Percentiles rank a stretch among this genome's conserved stretches.
Evolutionary conservation across 2,113 vertebrate genomes (phyloP).

Genomic region (Proterorhinus semilunaris): DNA sequence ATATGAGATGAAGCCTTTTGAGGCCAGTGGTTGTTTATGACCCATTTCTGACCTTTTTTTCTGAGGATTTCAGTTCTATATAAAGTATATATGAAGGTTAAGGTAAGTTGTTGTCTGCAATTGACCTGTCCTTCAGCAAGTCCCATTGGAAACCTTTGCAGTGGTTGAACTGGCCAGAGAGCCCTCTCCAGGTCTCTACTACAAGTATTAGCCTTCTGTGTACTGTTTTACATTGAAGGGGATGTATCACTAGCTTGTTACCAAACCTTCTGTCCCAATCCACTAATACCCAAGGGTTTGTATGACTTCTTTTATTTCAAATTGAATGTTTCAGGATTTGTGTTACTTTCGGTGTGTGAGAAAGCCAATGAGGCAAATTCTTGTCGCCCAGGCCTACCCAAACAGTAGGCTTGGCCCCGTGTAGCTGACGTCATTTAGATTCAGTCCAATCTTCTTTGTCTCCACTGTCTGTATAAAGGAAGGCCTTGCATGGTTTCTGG

Average conservation of each 20-base stretch:
- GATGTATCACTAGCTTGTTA: no score
- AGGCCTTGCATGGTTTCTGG: neutral
- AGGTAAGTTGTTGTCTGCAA: no score
- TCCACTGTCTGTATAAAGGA: neutral
- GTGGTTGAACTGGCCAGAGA: no score
- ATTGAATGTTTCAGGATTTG: constrained; percentile 39
- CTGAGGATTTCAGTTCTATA: neutral
- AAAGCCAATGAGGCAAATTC: constrained; percentile 27
- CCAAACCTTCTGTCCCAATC: neutral
- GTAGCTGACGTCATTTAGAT: constrained; percentile 10
- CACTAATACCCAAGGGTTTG: constrained; percentile 12
- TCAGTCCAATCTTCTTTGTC: neutral
- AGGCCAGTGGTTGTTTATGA: neutral
- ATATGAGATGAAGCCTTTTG: constrained; percentile 11
- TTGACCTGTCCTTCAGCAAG: no score
- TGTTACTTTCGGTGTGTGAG: constrained; percentile 27
- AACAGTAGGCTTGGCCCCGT: constrained; percentile 39
- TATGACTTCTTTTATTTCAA: constrained; percentile 34
- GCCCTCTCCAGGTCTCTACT: no score
- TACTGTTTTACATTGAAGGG: no score
- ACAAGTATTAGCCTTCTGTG: no score
- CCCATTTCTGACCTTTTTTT: neutral
- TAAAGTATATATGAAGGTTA: no score
- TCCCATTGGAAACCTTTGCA: no score
- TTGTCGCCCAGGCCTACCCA: constrained; percentile 42